Base-by-base conservation (phyloP, 30 jellyfish, hydroid and myxozoan species). In the Aurelia aurita region DNA sequence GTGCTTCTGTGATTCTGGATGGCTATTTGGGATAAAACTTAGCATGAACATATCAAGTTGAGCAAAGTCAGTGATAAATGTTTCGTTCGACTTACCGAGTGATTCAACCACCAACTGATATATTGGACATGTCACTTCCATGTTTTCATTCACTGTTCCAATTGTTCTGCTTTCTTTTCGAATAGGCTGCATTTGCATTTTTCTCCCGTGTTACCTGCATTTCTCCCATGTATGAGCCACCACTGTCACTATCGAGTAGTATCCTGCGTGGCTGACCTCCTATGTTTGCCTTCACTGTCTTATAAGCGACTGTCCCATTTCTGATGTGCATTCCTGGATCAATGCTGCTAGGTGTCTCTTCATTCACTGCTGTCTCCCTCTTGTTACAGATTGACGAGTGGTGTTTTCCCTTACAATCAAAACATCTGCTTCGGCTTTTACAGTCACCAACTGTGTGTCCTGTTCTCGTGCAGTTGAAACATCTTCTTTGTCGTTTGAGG, bases 241-340 rank as follows among this genome's bases (percentile, higher is more conserved):
- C 69, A 18, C 72, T 72, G 19, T 53, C 85, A 25, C 47, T 49
- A 26, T 72, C 72, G 19, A 72, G 34, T 71, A 72, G 85, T 4
- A 72, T 34, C 6, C 72, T 19, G 31, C 85, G 44, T 21, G 6
- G 22, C 3, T 72, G 85, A 15, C 23, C 85, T 12, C 85, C 85
- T 16, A 72, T 49, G 12, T 43, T 72, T 6, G 74, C 85, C 11
- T 15, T 7, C 20, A 72, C 53, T 3, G 53, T 47, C 16, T 72
- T 76, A 54, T 72, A 72, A 3, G 85, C 85, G 5, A 49, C 85
- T 2, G 75, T 29, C 22, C 58, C 28, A 14, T 6, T 19, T 16
- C 5, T 68, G 58, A 22, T 21, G 16, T 27, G 59, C n/a, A n/a
- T n/a, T n/a, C n/a, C n/a, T n/a, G n/a, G n/a, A n/a, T n/a, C n/a